Evolutionary conservation across 2,113 vertebrate species (phyloP).

Genomic region (Gopherus evgoodei): DNA sequence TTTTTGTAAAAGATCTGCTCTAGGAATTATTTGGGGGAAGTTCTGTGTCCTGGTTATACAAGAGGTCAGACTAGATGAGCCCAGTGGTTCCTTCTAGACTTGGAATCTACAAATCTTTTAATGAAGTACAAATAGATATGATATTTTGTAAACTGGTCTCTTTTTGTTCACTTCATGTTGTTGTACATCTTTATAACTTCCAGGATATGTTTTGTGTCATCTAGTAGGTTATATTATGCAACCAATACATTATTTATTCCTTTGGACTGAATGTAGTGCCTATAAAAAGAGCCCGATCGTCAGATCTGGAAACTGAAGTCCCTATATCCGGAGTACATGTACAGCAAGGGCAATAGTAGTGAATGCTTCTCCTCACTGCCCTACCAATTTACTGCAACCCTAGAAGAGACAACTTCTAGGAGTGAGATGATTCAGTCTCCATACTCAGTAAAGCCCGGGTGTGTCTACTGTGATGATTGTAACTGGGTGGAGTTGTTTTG

Average conservation of each 20-base stretch:
- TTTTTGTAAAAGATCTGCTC: not conserved
- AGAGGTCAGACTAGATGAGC: not conserved
- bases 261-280: not conserved
- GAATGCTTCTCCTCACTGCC: not conserved
- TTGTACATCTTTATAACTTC: not conserved
- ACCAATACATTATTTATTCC: not conserved
- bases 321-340: not conserved
- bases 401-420: not conserved
- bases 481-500: not conserved
- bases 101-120: not conserved
- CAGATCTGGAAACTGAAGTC: not conserved
- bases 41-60: not conserved
- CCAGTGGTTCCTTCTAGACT: not conserved
- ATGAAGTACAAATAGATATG: not conserved
- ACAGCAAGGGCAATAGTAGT: not conserved
- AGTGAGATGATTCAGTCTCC: not conserved
- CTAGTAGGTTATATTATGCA: not conserved
- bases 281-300: not conserved
- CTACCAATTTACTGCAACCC: not conserved
- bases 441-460: not conserved
- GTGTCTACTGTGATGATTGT: not conserved
- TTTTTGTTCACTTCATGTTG: not conserved
- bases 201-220: not conserved
- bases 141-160: rapidly evolving
- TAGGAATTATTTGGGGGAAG: not conserved